Evolutionary conservation across 2,888 invertebrate species (phyloP).

Genomic region (Orthosia cruda): DNA sequence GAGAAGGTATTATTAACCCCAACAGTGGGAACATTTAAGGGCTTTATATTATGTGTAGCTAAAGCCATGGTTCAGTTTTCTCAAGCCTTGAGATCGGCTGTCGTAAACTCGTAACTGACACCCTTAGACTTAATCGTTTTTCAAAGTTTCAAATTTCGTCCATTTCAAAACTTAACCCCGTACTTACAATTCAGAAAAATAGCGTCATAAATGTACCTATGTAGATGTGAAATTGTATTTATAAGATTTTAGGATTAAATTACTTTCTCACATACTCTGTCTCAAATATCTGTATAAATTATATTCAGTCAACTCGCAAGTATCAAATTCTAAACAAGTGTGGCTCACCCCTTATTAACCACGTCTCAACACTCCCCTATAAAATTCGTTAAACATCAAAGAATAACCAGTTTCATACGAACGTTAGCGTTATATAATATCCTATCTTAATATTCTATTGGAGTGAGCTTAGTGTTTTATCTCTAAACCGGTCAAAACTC

Average conservation of each 20-base stretch:
- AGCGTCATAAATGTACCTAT: too few species aligned
- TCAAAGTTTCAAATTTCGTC: neutral
- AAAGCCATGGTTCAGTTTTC: too few species aligned
- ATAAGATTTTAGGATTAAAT: constrained; percentile 5
- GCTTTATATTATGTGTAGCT: too few species aligned
- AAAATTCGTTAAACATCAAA: constrained; percentile 27
- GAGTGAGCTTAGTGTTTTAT: constrained; percentile 33
- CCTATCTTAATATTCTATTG: constrained; percentile 37
- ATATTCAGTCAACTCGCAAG: constrained; percentile 1
- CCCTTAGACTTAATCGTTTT: too few species aligned
- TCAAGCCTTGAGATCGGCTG: too few species aligned
- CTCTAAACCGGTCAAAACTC: constrained; percentile 49
- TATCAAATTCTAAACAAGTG: constrained; percentile 32
- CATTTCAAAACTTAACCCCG: neutral
- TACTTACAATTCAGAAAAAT: too few species aligned
- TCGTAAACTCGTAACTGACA: too few species aligned
- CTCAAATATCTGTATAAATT: constrained; percentile 18
- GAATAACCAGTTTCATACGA: constrained; percentile 45
- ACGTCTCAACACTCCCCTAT: constrained; percentile 34
- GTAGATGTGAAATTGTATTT: neutral
- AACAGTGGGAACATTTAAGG: too few species aligned
- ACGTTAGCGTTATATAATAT: constrained; percentile 42
- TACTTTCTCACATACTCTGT: constrained; percentile 32
- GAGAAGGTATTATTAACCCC: too few species aligned
- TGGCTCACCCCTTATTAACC: constrained; percentile 26